Evolutionary conservation across 2,888 invertebrate genomes (phyloP).

Genomic region (Ormia ochracea): DNA sequence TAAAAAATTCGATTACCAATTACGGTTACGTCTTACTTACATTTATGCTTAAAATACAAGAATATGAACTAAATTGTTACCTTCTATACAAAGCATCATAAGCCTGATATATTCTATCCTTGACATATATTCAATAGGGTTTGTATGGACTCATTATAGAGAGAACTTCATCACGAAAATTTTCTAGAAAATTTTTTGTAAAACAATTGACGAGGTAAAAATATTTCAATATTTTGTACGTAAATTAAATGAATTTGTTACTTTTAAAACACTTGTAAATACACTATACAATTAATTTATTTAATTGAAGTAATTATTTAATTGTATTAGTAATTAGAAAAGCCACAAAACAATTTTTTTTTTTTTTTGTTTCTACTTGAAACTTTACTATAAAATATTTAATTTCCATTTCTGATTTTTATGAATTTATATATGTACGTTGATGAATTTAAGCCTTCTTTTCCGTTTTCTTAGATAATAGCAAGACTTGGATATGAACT

Average conservation of each 20-base stretch:
- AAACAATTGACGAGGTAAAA: conserved; percentile 25
- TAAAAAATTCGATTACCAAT: not conserved
- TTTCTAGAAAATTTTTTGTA: conserved; percentile 53
- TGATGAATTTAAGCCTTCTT: no score
- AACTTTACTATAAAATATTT: no score
- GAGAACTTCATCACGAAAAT: conserved; percentile 46
- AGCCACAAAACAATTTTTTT: no score
- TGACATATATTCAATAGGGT: conserved; percentile 11
- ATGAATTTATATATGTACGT: no score
- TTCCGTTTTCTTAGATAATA: no score
- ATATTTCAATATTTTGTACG: conserved; percentile 32
- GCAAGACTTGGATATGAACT: no score
- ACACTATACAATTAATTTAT: conserved; percentile 7
- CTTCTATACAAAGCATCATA: not conserved
- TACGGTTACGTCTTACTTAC: not conserved
- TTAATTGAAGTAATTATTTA: not conserved
- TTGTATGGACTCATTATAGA: conserved; percentile 36
- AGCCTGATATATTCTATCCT: not conserved
- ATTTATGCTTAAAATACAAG: not conserved
- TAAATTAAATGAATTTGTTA: conserved; percentile 6
- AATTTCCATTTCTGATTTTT: no score
- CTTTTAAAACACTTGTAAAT: conserved; percentile 28
- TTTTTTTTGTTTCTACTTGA: no score
- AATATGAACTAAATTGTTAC: conserved; percentile 5
- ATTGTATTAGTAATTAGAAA: no score